Percentiles rank a stretch among this genome's conserved stretches.
Conservation (phyloP, 2,888 invertebrate genomes). For the Helobdella robusta region DNA sequence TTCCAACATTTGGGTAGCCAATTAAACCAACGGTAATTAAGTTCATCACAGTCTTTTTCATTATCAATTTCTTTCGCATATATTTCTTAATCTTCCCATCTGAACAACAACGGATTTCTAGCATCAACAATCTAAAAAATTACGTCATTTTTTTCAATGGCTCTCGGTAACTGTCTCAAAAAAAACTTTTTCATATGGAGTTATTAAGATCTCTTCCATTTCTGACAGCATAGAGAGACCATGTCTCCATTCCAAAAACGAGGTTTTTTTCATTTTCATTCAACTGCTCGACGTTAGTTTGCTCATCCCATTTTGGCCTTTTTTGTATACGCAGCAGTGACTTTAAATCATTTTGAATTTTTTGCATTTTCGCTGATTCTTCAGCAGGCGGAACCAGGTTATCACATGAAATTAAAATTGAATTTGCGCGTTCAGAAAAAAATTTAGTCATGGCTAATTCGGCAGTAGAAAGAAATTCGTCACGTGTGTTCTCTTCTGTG, state of each 20-base stretch:
- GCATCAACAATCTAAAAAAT: no score
- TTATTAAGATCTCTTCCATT: no score
- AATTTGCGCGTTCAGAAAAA: conserved; percentile 67
- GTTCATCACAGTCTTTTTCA: no score
- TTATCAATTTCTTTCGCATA: no score
- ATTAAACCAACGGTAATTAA: no score
- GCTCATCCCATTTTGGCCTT: conserved; percentile 69
- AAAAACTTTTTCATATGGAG: no score
- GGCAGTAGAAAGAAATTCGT: conserved; percentile 87
- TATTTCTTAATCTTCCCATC: no score
- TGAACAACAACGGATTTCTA: no score
- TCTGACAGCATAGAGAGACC: conserved; percentile 62
- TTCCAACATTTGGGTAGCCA: no score
- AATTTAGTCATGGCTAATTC: conserved; percentile 89
- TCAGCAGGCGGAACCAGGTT: conserved; percentile 56
- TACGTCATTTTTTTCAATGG: no score
- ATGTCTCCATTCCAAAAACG: conserved; percentile 83
- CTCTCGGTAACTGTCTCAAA: no score
- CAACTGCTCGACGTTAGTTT: conserved; percentile 70
- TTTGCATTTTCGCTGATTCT: conserved; percentile 52
- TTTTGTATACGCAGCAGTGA: conserved; percentile 70
- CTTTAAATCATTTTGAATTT: conserved; percentile 48
- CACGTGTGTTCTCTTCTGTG: conserved; percentile 87
- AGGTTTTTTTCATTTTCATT: conserved; percentile 67
- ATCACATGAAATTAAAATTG: conserved; percentile 67